phyloP scores from a whole-genome alignment of 2,888 invertebrate genomes.

The Acheta domesticus region DNA sequence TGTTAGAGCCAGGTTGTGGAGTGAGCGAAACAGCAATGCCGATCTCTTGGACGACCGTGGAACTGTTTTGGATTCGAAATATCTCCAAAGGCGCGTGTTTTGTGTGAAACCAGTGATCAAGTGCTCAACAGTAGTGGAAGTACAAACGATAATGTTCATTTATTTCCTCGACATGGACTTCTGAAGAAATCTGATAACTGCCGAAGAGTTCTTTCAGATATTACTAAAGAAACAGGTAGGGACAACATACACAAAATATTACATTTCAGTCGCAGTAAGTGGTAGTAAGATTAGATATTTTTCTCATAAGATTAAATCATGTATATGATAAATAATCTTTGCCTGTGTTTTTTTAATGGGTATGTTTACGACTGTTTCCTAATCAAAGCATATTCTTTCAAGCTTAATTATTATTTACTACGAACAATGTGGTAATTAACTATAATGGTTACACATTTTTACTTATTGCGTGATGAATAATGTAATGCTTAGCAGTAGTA shows the following conservation, averaged over 20 bases:
- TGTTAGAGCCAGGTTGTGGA: conserved; percentile 10
- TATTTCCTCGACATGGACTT: not conserved
- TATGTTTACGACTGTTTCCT: no score
- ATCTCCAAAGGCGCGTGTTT: not conserved
- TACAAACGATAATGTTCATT: not conserved
- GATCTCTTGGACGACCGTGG: not conserved
- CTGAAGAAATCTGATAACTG: not conserved
- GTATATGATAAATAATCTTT: no score
- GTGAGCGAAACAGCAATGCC: not conserved
- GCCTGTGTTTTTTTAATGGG: no score
- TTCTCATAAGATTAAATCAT: no score
- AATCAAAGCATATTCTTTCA: no score
- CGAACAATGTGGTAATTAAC: no score
- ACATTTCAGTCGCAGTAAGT: no score
- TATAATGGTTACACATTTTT: no score
- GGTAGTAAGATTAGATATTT: no score
- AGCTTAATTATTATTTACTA: no score
- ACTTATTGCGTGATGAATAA: no score
- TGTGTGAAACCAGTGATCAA: not conserved
- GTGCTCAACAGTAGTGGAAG: not conserved
- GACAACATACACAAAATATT: not conserved
- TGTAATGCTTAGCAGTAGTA: no score
- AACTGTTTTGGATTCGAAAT: not conserved
- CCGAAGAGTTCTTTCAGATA: not conserved
- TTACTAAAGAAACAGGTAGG: conserved; percentile 18